These are phyloP conservation scores for Lycocorax pyrrhopterus DNA, from an alignment of 2,113 vertebrate genomes.

Conservation along the genomic window DNA sequence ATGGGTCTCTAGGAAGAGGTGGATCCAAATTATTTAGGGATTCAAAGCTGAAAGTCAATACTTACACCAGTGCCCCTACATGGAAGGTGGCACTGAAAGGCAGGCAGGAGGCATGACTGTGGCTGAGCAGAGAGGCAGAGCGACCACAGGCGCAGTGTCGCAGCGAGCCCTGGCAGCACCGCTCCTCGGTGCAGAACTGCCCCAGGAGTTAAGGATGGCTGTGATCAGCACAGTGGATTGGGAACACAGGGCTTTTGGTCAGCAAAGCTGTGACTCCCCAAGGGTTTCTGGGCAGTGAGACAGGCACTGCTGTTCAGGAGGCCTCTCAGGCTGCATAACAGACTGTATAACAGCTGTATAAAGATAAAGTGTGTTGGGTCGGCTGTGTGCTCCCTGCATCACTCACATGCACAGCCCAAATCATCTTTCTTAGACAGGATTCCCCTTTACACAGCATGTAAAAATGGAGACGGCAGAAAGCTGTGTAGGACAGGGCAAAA, in stretches of 20 bases:
- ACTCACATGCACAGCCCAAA: not conserved
- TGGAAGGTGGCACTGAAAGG: not conserved
- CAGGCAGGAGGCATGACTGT: not conserved
- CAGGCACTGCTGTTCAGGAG: not conserved
- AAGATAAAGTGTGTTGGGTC: not conserved
- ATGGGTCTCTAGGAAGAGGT: not conserved
- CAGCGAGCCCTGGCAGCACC: rapidly evolving
- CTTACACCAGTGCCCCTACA: not conserved
- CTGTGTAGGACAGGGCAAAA: not conserved
- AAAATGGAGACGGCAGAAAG: not conserved
- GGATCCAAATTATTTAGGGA: not conserved
- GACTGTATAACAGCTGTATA: not conserved
- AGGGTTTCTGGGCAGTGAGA: not conserved
- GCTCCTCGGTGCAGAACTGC: rapidly evolving
- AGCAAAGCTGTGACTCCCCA: not conserved
- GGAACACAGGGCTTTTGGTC: not conserved
- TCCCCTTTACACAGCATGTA: not conserved
- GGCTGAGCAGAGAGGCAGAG: not conserved
- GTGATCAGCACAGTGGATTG: not conserved
- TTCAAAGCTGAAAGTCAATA: not conserved
- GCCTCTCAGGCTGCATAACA: not conserved
- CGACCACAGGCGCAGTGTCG: too few species aligned
- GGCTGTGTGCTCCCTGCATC: not conserved
- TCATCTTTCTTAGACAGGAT: not conserved
- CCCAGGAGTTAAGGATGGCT: not conserved